Evolutionary conservation across 1,140 invertebrate genomes (phyloP).

Genomic region (Melitaea cinxia): DNA sequence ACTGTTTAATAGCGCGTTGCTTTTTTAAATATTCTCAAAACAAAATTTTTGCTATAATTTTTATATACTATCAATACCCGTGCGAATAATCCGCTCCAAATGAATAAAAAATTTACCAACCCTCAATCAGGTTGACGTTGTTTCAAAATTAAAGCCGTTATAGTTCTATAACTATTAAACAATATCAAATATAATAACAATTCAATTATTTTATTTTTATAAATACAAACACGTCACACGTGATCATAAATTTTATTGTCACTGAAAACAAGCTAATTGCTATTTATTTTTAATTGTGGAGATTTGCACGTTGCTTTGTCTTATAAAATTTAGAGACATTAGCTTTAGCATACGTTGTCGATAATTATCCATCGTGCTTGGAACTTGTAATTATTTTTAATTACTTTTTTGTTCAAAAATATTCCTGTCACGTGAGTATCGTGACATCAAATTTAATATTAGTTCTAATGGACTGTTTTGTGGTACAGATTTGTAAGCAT

Average conservation of each 20-base stretch:
- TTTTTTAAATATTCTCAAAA: not conserved
- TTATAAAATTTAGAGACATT: constrained; percentile 7
- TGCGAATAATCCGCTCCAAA: too few species aligned
- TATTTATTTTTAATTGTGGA: constrained; percentile 10
- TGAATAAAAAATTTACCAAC: too few species aligned
- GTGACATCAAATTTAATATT: constrained; percentile 10
- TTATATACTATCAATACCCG: not conserved
- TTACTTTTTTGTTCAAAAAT: constrained; percentile 19
- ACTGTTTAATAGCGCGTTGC: not conserved
- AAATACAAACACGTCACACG: too few species aligned
- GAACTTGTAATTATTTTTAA: constrained; percentile 16
- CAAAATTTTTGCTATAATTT: not conserved
- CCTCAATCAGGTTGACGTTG: too few species aligned
- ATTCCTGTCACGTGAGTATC: constrained; percentile 4
- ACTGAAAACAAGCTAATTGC: not conserved
- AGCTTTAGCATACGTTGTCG: not conserved
- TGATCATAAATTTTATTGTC: too few species aligned
- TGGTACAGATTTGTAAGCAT: not conserved
- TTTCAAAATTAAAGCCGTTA: too few species aligned
- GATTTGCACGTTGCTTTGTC: constrained; percentile 18
- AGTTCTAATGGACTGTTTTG: constrained; percentile 3
- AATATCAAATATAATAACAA: too few species aligned
- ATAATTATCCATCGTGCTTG: not conserved
- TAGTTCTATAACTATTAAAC: too few species aligned
- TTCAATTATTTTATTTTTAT: too few species aligned